Conservation (phyloP, 2,113 vertebrate species). For the Abramis brama region DNA sequence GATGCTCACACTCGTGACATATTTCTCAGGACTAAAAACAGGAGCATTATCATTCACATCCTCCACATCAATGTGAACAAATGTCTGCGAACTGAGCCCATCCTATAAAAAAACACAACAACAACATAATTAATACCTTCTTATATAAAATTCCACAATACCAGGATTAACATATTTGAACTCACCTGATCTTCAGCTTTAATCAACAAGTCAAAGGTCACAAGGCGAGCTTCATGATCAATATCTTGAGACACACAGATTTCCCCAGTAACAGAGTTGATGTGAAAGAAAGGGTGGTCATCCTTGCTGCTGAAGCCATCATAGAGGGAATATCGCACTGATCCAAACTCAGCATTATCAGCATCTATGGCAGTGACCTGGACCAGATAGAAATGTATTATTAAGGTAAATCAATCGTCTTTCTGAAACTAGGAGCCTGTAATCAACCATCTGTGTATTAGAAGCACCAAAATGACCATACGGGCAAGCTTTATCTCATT, state of each 20-base stretch:
- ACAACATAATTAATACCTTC: neutral
- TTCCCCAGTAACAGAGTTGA: slow-evolving; percentile 78
- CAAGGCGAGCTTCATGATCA: slow-evolving; percentile 82
- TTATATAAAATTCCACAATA: neutral
- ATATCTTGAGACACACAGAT: slow-evolving; percentile 87
- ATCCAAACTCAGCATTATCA: slow-evolving; percentile 82
- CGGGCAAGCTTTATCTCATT: neutral
- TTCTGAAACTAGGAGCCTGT: neutral
- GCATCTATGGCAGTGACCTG: slow-evolving; percentile 88
- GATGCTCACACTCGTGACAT: slow-evolving; percentile 83
- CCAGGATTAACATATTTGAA: neutral
- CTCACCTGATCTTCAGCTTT: slow-evolving; percentile 88
- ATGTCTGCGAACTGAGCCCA: slow-evolving; percentile 88
- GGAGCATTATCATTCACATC: slow-evolving; percentile 91
- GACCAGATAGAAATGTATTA: neutral
- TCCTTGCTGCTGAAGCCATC: slow-evolving; percentile 82
- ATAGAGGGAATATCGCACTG: slow-evolving; percentile 82
- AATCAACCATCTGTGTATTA: neutral
- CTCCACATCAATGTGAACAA: slow-evolving; percentile 87
- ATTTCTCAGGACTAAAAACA: slow-evolving; percentile 82
- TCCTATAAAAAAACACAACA: slow-evolving; percentile 76
- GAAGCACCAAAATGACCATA: neutral
- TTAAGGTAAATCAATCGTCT: neutral
- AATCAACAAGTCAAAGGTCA: slow-evolving; percentile 84
- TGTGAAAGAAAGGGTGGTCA: slow-evolving; percentile 80